Conservation (phyloP, 2,797 vertebrate genomes). For the Neoniphon sammara region DNA sequence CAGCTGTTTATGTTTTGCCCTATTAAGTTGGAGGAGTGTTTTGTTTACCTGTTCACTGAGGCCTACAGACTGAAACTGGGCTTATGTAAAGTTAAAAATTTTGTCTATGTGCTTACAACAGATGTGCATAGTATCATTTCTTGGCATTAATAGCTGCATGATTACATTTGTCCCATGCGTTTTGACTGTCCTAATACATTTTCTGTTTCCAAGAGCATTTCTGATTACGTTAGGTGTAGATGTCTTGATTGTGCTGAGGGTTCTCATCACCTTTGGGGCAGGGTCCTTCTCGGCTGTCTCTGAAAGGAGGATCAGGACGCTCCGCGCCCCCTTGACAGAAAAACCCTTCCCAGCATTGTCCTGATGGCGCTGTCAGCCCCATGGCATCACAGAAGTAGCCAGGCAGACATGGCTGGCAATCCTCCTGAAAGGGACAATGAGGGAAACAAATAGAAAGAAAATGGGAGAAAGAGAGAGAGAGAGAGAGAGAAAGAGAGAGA, state of each 20-base stretch:
- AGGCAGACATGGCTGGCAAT: constrained; percentile 83
- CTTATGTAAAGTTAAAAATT: constrained; percentile 36
- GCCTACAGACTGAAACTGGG: constrained; percentile 11
- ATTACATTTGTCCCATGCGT: background rate
- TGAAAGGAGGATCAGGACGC: constrained; percentile 75
- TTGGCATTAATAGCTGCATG: background rate
- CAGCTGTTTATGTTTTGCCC: constrained; percentile 55
- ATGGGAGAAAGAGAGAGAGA: background rate
- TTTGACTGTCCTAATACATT: background rate
- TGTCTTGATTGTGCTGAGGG: background rate
- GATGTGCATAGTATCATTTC: background rate
- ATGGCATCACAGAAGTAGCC: constrained; percentile 83
- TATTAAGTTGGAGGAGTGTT: constrained; percentile 52
- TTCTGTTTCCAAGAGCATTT: background rate
- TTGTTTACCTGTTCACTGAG: constrained; percentile 49
- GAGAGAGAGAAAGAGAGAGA: constrained; percentile 2
- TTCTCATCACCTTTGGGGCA: constrained; percentile 85
- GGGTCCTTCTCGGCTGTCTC: constrained; percentile 79
- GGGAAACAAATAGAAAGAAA: constrained; percentile 1
- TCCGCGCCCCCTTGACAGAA: constrained; percentile 82
- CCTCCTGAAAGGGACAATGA: constrained; percentile 73
- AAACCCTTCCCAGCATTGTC: constrained; percentile 86
- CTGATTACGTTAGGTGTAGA: background rate
- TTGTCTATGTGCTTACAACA: constrained; percentile 10
- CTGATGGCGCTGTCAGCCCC: constrained; percentile 82